These are phyloP conservation scores for Coleophora deauratella DNA, from an alignment of 2,888 invertebrate genomes.

Conservation along the genomic window DNA sequence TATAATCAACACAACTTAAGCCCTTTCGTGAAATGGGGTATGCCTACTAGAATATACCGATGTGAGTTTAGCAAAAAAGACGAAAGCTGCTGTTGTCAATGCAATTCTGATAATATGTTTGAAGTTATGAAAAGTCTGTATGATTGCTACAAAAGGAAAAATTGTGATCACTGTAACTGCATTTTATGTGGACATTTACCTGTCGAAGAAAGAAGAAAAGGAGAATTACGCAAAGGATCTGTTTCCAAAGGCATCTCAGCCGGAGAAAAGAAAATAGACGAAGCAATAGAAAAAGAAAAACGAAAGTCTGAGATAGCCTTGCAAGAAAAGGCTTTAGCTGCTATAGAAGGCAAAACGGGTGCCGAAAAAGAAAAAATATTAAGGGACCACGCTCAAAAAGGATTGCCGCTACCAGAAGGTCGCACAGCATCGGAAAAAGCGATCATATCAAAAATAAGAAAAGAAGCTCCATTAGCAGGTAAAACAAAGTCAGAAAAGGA, in stretches of 20 bases:
- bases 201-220: conserved; percentile 22
- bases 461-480: background rate
- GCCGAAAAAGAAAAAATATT: conserved; percentile 25
- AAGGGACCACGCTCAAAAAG: conserved; percentile 7
- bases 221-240: conserved; percentile 21
- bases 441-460: conserved; percentile 9
- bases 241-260: background rate
- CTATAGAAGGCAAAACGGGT: conserved; percentile 16
- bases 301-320: conserved; percentile 18
- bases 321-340: conserved; percentile 14
- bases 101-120: conserved; percentile 58
- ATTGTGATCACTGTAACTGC: conserved; percentile 48
- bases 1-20: conserved; percentile 10
- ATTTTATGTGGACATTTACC: conserved; percentile 44
- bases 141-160: conserved; percentile 54
- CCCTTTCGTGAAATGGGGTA: conserved; percentile 5
- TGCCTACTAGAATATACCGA: conserved; percentile 16
- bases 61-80: conserved; percentile 23
- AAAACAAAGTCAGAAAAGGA: conserved; percentile 15
- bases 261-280: conserved; percentile 7
- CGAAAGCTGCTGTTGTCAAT: conserved; percentile 43
- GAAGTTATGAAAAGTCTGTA: conserved; percentile 59
- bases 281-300: background rate
- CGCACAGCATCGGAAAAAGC: conserved; percentile 21
- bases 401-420: conserved; percentile 20